These are phyloP conservation scores for Mustela nigripes DNA, from an alignment of 2,113 vertebrate species.

Conservation along the genomic window DNA sequence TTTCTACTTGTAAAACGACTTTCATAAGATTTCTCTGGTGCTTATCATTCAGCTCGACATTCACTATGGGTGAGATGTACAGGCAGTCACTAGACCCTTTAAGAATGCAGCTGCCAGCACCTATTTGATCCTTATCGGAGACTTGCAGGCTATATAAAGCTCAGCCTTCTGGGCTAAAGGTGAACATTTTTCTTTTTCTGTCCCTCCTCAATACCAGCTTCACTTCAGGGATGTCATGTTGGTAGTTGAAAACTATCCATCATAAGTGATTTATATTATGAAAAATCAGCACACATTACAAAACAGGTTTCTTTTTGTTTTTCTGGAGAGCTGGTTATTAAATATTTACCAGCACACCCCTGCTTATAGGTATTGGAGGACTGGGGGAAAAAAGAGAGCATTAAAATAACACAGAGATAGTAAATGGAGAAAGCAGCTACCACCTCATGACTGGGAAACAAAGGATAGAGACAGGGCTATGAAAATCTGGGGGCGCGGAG, in stretches of 20 bases:
- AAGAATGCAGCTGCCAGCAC: background rate
- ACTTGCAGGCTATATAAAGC: background rate
- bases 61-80: background rate
- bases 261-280: background rate
- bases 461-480: background rate
- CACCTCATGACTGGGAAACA: background rate
- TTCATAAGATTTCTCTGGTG: background rate
- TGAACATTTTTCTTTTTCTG: background rate
- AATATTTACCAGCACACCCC: background rate
- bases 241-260: background rate
- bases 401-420: background rate
- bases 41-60: background rate
- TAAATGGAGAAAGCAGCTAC: background rate
- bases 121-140: background rate
- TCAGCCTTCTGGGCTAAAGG: background rate
- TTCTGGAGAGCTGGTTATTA: background rate
- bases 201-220: background rate
- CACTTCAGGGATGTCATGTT: background rate
- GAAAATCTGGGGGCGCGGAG: background rate
- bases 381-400: background rate
- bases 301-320: conserved; percentile 44
- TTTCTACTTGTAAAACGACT: background rate
- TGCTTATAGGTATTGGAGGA: background rate
- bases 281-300: background rate
- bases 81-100: background rate